A percentile compares a stretch with the other conserved stretches of the same genome.
phyloP scores from a whole-genome alignment of 2,888 invertebrate genomes.

The Metalampra italica region DNA sequence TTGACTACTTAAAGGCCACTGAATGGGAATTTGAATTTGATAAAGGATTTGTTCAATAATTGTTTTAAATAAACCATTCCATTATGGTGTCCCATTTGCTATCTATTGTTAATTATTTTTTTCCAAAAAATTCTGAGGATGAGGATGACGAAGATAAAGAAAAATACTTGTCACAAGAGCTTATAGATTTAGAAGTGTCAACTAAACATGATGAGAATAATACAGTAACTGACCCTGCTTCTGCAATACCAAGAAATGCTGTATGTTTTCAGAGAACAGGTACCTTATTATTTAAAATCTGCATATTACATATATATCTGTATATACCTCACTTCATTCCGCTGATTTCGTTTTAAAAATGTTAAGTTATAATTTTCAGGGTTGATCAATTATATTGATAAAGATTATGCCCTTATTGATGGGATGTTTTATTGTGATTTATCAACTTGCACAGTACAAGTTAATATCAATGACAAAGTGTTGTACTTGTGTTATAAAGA shows the following conservation, averaged over 20 bases:
- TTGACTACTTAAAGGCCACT: conserved; percentile 87
- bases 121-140: conserved; percentile 27
- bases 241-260: conserved; percentile 33
- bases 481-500: conserved; percentile 76
- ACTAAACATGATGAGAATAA: conserved; percentile 18
- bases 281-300: conserved; percentile 14
- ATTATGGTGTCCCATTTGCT: conserved; percentile 68
- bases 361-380: too few species aligned
- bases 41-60: conserved; percentile 80
- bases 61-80: conserved; percentile 6
- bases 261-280: conserved; percentile 62
- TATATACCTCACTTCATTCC: too few species aligned
- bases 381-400: conserved; percentile 75
- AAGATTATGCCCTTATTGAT: conserved; percentile 79
- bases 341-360: too few species aligned
- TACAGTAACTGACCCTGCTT: conserved; percentile 2
- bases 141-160: conserved; percentile 41
- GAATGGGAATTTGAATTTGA: conserved; percentile 90
- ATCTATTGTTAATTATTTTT: conserved; percentile 55
- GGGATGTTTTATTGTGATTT: conserved; percentile 74
- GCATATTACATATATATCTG: neutral
- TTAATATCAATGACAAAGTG: conserved; percentile 75
- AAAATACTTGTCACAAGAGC: conserved; percentile 57
- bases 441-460: conserved; percentile 38
- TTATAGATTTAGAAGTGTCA: conserved; percentile 53